Base-by-base conservation (phyloP, 2,113 vertebrate genomes). In the Morone chrysops region DNA sequence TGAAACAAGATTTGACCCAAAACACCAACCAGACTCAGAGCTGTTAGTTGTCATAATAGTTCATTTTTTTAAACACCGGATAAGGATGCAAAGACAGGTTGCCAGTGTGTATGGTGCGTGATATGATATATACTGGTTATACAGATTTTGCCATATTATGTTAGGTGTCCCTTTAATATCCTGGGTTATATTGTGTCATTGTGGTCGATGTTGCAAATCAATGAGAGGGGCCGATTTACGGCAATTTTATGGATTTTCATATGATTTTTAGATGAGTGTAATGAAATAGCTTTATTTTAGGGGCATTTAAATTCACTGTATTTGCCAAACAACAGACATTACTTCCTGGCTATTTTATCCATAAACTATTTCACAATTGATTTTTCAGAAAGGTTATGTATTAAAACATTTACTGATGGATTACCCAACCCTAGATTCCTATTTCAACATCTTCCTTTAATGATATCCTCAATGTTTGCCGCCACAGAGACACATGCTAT, bases 1-100 rank as follows among this genome's bases (percentile, higher is more conserved):
- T 40, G 38, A 67, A 70, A 83, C 53, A 68, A 70, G 51, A 40
- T 78, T 83, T n/a, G 51, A 81, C 54, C 6, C 40, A 78, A 48
- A 70, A 18, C 36, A 36, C 13, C 40, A 20, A 16, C 51, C 61
- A 54, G 25, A 78, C 59, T 68, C n/a, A 78, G 41, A 80, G 45
- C 25, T n/a, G 25, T 69, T 47, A 59, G 51, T 7, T 50, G 45
- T 18, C 31, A 38, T 54, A 45, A 69, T 47, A 51, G 9, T 67
- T 31, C 14, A 4, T 66, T 61, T 40, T 74, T 17, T 43, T 48
- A 70, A 51, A 41, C 20, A 7, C 3, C 4, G 25, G 60, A 70
- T 80, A 17, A 48, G 22, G n/a, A 75, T 56, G 31, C 36, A 56
- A 25, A 75, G 25, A 75, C n/a, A 8, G 20, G 6, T 36, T 56